phyloP scores from a whole-genome alignment of 2,888 invertebrate species.

The Morinoia aosen region DNA sequence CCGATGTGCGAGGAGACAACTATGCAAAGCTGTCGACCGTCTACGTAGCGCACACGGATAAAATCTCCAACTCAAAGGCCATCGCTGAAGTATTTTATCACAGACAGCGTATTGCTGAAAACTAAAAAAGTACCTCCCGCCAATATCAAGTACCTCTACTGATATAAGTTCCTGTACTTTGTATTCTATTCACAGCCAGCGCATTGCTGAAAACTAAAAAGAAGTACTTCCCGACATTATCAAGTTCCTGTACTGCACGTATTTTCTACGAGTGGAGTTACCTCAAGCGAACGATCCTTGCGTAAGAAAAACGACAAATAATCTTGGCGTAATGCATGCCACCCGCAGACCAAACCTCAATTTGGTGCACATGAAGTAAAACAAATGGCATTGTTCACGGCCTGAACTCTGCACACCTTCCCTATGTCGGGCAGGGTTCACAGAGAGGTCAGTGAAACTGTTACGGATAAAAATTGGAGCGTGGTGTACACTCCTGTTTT shows the following conservation, averaged over 20 bases:
- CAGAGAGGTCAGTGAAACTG: neutral
- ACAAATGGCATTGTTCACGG: conserved; percentile 6
- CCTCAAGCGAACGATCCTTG: neutral
- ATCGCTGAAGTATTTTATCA: neutral
- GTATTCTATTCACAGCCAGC: neutral
- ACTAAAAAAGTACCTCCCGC: neutral
- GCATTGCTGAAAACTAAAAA: neutral
- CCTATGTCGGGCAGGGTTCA: neutral
- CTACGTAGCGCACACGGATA: neutral
- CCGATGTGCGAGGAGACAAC: neutral
- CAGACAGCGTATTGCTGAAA: neutral
- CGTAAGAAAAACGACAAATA: neutral
- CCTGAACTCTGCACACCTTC: neutral
- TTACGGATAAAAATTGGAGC: neutral
- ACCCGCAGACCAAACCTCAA: neutral
- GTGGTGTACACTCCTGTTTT: neutral
- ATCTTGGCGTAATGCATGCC: neutral
- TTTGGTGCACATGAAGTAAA: neutral
- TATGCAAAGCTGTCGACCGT: neutral
- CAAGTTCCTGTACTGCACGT: neutral
- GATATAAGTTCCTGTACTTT: neutral
- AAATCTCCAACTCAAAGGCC: neutral
- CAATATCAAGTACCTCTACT: neutral
- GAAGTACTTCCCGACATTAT: neutral
- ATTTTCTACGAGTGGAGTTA: neutral